These are phyloP conservation scores for Leucania comma DNA, from an alignment of 2,888 invertebrate genomes.

Conservation along the genomic window DNA sequence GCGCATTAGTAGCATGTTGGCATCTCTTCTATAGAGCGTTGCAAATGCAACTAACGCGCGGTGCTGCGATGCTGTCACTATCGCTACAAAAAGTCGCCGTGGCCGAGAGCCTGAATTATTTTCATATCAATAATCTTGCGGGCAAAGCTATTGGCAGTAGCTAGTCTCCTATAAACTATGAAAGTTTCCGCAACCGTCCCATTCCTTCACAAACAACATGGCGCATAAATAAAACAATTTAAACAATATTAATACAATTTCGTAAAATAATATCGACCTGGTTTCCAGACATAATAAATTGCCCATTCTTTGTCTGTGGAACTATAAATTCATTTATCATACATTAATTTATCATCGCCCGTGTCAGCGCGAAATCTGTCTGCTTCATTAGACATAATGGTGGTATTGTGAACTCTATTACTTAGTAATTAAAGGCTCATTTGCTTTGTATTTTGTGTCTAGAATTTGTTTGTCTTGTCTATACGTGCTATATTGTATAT, in stretches of 20 bases:
- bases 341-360: slow-evolving; percentile 64
- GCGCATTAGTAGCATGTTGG: too few relatives aligned
- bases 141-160: too few relatives aligned
- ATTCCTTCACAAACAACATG: slow-evolving; percentile 1
- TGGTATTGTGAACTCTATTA: slow-evolving; percentile 32
- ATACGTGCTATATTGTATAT: slow-evolving; percentile 3
- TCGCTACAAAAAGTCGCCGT: too few relatives aligned
- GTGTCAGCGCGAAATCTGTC: slow-evolving; percentile 61
- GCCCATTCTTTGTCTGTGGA: slow-evolving; percentile 60
- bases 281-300: slow-evolving; percentile 58
- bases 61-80: too few relatives aligned
- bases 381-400: slow-evolving; percentile 45
- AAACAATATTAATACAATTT: slow-evolving; percentile 47
- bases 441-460: slow-evolving; percentile 28
- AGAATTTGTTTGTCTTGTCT: not conserved
- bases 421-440: slow-evolving; percentile 32
- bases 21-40: too few relatives aligned
- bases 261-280: slow-evolving; percentile 56
- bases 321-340: slow-evolving; percentile 65
- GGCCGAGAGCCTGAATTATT: too few relatives aligned
- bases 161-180: too few relatives aligned
- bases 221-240: slow-evolving; percentile 32
- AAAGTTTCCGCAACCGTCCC: not conserved
- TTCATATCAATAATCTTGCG: too few relatives aligned
- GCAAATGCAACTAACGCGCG: too few relatives aligned